phyloP scores from a whole-genome alignment of 2,888 invertebrate species.

The Drosophila kanekoi region DNA sequence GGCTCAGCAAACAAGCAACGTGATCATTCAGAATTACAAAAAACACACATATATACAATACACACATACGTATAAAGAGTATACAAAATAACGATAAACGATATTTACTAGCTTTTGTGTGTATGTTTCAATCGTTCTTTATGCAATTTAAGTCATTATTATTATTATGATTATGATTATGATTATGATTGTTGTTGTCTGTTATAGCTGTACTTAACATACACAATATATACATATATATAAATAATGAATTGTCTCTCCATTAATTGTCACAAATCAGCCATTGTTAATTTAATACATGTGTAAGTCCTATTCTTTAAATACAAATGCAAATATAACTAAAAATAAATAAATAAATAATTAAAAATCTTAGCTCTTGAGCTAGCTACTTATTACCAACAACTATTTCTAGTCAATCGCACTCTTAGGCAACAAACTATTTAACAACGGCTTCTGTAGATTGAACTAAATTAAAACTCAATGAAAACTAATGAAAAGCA shows the following conservation, averaged over 20 bases:
- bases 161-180: conserved; percentile 12
- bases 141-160: conserved; percentile 52
- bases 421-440: conserved; percentile 23
- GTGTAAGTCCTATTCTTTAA: conserved; percentile 66
- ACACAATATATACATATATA: conserved; percentile 17
- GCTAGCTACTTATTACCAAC: conserved; percentile 10
- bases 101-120: conserved; percentile 19
- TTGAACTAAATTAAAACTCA: conserved; percentile 11
- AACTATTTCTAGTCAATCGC: conserved; percentile 62
- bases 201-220: conserved; percentile 76
- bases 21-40: conserved; percentile 63
- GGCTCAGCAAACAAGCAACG: conserved; percentile 76
- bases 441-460: conserved; percentile 30
- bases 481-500: conserved; percentile 2
- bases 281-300: conserved; percentile 78
- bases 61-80: conserved; percentile 2
- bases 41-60: conserved; percentile 20
- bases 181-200: conserved; percentile 70
- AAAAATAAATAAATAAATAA: conserved; percentile 14
- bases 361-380: conserved; percentile 24
- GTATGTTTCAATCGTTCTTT: conserved; percentile 47
- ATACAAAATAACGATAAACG: conserved; percentile 10
- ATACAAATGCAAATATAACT: conserved; percentile 19
- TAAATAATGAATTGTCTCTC: conserved; percentile 48
- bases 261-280: conserved; percentile 61